A percentile compares a stretch with the other conserved stretches of the same genome.
These are phyloP conservation scores for Eueides isabella DNA, from an alignment of 1,140 invertebrate species.

Conservation along the genomic window DNA sequence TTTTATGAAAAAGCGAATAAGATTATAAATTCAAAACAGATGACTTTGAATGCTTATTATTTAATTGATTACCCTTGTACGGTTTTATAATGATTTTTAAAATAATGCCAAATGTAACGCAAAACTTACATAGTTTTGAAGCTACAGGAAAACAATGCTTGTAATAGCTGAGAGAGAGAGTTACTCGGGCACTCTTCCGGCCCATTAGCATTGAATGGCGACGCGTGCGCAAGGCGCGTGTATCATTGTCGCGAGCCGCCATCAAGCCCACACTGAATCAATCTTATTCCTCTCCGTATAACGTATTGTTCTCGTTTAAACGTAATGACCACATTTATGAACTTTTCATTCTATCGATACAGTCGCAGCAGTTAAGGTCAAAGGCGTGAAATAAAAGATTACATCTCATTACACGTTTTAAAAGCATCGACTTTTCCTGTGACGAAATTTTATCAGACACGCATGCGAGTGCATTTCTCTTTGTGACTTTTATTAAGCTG, in stretches of 20 bases:
- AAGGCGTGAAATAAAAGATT: slow-evolving; percentile 42
- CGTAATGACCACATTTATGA: slow-evolving; percentile 63
- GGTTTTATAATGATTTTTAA: neutral
- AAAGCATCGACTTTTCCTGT: slow-evolving; percentile 40
- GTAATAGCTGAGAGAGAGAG: slow-evolving; percentile 68
- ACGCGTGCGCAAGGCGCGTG: slow-evolving; percentile 61
- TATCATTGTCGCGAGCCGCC: slow-evolving; percentile 66
- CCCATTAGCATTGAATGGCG: slow-evolving; percentile 79
- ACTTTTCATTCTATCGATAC: slow-evolving; percentile 42
- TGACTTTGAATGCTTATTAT: neutral
- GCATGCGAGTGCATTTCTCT: slow-evolving; percentile 19
- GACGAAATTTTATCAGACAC: slow-evolving; percentile 41
- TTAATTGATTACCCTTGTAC: neutral
- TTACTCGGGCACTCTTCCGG: slow-evolving; percentile 65
- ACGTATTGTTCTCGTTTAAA: slow-evolving; percentile 68
- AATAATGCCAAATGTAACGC: neutral
- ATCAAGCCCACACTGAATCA: slow-evolving; percentile 71
- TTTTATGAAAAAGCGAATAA: no score
- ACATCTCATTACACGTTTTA: slow-evolving; percentile 40
- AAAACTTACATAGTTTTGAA: slow-evolving; percentile 52
- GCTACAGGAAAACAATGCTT: slow-evolving; percentile 54
- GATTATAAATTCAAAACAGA: no score
- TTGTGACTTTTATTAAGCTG: neutral
- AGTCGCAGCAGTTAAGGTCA: slow-evolving; percentile 39
- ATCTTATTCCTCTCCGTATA: slow-evolving; percentile 47